Conservation (phyloP, 2,888 invertebrate genomes). For the Agelastica alni region DNA sequence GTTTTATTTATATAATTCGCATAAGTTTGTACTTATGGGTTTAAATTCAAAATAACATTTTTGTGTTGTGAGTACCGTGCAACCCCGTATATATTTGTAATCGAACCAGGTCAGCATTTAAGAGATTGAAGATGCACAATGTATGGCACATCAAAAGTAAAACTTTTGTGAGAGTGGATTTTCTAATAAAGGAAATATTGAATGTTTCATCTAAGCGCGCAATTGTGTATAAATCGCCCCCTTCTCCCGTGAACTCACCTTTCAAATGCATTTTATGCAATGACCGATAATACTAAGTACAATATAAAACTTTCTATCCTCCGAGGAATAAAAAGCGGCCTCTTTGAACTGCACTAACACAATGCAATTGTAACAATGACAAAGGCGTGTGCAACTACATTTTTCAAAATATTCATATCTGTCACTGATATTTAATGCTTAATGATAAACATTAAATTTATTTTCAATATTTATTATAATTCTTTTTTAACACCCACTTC, state of each 20-base stretch:
- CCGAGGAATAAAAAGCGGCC: constrained; percentile 11
- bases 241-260: neutral
- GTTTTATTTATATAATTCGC: too few relatives aligned
- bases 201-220: constrained; percentile 8
- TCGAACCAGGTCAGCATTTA: neutral
- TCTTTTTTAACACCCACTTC: too few relatives aligned
- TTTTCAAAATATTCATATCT: neutral
- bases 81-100: neutral
- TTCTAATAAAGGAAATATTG: constrained; percentile 23
- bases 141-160: constrained; percentile 14
- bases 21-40: too few relatives aligned
- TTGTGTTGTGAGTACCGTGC: neutral
- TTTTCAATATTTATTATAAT: too few relatives aligned
- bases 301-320: constrained; percentile 15
- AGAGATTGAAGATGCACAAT: constrained; percentile 9
- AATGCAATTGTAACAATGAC: neutral
- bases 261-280: constrained; percentile 10
- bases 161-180: constrained; percentile 19
- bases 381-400: neutral
- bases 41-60: neutral
- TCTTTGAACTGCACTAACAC: constrained; percentile 12
- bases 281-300: neutral
- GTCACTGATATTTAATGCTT: too few relatives aligned
- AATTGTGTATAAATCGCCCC: constrained; percentile 11
- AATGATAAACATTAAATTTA: too few relatives aligned